These are phyloP conservation scores for Brevimyrus niger DNA, from an alignment of 2,113 vertebrate species.

Conservation along the genomic window DNA sequence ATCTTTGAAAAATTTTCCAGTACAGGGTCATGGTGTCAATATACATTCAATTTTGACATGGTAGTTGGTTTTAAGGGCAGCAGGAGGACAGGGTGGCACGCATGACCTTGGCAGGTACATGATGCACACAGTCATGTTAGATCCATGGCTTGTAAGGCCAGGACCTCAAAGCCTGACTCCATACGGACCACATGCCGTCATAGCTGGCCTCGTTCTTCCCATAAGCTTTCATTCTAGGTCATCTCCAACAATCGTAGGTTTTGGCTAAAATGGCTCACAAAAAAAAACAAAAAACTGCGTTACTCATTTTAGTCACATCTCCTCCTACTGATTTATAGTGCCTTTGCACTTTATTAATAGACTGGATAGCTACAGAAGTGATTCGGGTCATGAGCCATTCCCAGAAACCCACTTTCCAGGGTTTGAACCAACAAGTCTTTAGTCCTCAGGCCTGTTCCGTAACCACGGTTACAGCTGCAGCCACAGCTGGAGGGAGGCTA, in stretches of 20 bases:
- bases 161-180: constrained; percentile 20
- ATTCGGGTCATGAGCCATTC: not conserved
- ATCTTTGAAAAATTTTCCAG: not conserved
- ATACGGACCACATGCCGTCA: constrained; percentile 27
- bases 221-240: constrained; percentile 26
- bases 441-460: not conserved
- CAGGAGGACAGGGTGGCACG: not conserved
- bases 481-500: not conserved
- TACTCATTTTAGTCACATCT: not conserved
- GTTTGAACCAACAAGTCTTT: not conserved
- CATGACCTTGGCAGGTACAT: not conserved
- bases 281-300: not conserved
- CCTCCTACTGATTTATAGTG: not conserved
- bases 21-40: not conserved
- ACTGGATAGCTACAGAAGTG: not conserved
- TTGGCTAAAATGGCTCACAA: not conserved
- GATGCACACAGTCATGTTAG: not conserved
- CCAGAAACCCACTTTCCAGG: not conserved
- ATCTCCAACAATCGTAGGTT: not conserved
- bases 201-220: constrained; percentile 19
- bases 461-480: not conserved
- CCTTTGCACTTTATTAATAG: not conserved
- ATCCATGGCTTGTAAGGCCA: constrained; percentile 20
- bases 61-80: not conserved
- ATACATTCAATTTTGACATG: not conserved